phyloP scores from a whole-genome alignment of 1,140 invertebrate species.

The Potamilus streckersoni region DNA sequence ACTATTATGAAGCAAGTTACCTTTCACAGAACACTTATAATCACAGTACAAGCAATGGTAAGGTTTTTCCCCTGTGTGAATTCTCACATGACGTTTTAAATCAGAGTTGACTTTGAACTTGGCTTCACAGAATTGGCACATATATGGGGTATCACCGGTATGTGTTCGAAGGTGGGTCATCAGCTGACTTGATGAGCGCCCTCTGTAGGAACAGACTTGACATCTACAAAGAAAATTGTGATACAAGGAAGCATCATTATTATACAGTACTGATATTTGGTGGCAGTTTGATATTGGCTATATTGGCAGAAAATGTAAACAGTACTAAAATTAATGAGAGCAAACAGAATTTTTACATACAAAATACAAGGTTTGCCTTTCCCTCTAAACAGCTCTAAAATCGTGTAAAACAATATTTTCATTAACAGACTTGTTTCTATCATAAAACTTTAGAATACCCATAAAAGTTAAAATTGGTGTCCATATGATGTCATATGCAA shows the following conservation, averaged over 20 bases:
- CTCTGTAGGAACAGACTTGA: slow-evolving; percentile 69
- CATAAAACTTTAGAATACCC: too few relatives aligned
- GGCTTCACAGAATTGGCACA: slow-evolving; percentile 75
- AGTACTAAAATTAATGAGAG: background rate
- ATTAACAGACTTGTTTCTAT: too few relatives aligned
- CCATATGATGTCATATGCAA: too few relatives aligned
- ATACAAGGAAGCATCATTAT: slow-evolving; percentile 23
- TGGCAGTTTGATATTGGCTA: background rate
- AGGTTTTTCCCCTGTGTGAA: slow-evolving; percentile 86
- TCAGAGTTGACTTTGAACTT: slow-evolving; percentile 70
- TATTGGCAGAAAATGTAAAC: background rate
- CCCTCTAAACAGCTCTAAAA: background rate
- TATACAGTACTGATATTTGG: background rate
- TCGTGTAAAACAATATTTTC: too few relatives aligned
- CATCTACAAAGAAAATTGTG: slow-evolving; percentile 54
- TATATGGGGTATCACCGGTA: slow-evolving; percentile 75
- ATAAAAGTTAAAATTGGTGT: too few relatives aligned
- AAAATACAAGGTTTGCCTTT: background rate
- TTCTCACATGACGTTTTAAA: slow-evolving; percentile 82
- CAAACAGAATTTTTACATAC: background rate
- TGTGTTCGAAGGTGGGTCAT: slow-evolving; percentile 77
- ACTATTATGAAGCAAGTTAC: slow-evolving; percentile 27
- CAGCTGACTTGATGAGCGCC: slow-evolving; percentile 68
- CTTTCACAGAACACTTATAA: slow-evolving; percentile 57
- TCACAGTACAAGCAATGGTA: slow-evolving; percentile 75